phyloP scores from a whole-genome alignment of 2,113 vertebrate species.

The Gadus macrocephalus region DNA sequence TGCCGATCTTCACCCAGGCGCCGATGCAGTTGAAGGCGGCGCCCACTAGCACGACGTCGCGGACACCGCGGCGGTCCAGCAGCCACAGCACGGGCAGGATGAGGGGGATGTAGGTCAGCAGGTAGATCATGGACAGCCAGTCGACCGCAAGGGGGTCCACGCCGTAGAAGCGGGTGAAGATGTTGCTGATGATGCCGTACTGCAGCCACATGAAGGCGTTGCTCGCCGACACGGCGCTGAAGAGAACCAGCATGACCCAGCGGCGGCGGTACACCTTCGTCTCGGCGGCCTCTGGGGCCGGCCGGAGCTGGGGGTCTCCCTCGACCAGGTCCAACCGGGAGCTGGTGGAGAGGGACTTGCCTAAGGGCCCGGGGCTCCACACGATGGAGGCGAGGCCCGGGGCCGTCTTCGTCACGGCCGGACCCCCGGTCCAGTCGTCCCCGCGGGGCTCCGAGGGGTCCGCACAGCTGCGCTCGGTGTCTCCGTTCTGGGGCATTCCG shows the following conservation, averaged over 20 bases:
- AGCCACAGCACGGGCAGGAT: slow-evolving; percentile 94
- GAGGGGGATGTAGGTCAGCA: slow-evolving; percentile 90
- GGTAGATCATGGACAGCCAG: slow-evolving; percentile 97
- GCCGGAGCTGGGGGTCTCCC: not conserved
- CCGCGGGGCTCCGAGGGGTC: slow-evolving; percentile 21
- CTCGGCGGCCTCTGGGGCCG: slow-evolving; percentile 7
- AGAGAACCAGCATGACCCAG: slow-evolving; percentile 82
- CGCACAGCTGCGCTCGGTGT: slow-evolving; percentile 10
- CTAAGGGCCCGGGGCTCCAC: slow-evolving; percentile 43
- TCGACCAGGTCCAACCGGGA: slow-evolving; percentile 21
- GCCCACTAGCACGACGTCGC: slow-evolving; percentile 82
- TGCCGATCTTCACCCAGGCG: slow-evolving; percentile 91
- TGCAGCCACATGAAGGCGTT: slow-evolving; percentile 89
- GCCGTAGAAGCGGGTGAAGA: slow-evolving; percentile 77
- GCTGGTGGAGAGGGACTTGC: slow-evolving; percentile 22
- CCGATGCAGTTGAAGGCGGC: slow-evolving; percentile 85
- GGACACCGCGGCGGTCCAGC: slow-evolving; percentile 85
- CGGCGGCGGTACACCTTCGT: slow-evolving; percentile 74
- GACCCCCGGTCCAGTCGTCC: slow-evolving; percentile 21
- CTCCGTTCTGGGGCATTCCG: not conserved
- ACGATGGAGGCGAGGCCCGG: slow-evolving; percentile 22
- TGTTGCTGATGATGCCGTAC: slow-evolving; percentile 80
- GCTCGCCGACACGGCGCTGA: slow-evolving; percentile 82
- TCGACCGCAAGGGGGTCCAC: slow-evolving; percentile 79
- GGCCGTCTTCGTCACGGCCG: slow-evolving; percentile 18